These are phyloP conservation scores for Orchesella cincta DNA, from an alignment of 1,140 invertebrate species.

Conservation along the genomic window DNA sequence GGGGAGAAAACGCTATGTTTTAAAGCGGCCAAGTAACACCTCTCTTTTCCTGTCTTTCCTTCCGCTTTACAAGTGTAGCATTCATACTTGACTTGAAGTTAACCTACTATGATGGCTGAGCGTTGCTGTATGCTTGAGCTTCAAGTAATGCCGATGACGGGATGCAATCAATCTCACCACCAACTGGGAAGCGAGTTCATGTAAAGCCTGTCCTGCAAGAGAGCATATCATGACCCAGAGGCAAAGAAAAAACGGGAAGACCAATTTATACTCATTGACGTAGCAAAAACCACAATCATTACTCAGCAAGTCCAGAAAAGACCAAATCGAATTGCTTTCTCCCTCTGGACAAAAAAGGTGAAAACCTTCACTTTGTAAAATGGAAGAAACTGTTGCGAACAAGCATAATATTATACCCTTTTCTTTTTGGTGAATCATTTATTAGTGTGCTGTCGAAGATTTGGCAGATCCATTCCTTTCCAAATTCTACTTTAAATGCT, in stretches of 20 bases:
- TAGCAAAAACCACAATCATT: constrained; percentile 53
- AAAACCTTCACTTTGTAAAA: neutral
- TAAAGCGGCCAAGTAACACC: neutral
- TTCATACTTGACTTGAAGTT: neutral
- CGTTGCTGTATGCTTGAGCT: neutral
- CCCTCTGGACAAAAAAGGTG: neutral
- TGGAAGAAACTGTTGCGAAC: neutral
- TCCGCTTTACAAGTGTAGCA: constrained; percentile 11
- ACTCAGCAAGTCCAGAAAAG: constrained; percentile 52
- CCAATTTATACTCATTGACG: constrained; percentile 20
- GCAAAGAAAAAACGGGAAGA: constrained; percentile 49
- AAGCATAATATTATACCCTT: too few relatives aligned
- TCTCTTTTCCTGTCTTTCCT: constrained; percentile 1
- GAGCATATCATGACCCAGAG: constrained; percentile 21
- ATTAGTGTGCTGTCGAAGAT: neutral
- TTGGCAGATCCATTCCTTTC: too few relatives aligned
- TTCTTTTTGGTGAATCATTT: neutral
- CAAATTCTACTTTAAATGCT: too few relatives aligned
- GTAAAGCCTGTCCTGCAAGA: neutral
- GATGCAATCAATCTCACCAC: constrained; percentile 40
- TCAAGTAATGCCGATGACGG: constrained; percentile 8
- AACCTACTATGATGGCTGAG: neutral
- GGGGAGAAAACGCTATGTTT: neutral
- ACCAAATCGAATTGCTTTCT: constrained; percentile 52
- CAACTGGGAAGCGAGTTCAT: constrained; percentile 32